Base-by-base conservation (phyloP, 2,888 invertebrate species). In the Hemaris fuciformis region DNA sequence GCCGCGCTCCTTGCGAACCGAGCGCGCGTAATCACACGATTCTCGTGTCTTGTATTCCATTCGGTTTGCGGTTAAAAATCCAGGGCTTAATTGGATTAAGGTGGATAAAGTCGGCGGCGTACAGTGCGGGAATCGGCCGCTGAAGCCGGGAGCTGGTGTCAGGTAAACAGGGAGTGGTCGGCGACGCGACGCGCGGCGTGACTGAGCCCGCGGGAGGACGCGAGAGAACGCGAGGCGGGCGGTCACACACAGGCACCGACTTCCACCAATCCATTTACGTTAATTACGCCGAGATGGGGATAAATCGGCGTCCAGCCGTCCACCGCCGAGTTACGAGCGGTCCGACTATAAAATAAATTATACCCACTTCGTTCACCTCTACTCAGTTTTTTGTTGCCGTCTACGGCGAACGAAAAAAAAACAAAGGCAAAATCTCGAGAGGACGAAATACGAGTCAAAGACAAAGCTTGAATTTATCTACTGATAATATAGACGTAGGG, bases 401-500 rank as follows among this genome's bases (percentile, higher is more conserved):
- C 84, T 87, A 81, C 80, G 79, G 80, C 76, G 77, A 84, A 82
- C 66, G 71, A 81, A 84, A 84, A 88, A 87, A 85, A 85, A 85
- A 88, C 84, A 89, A 91, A 91, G 88, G 88, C 84, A 80, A 89
- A 89, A 88, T 87, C 84, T 89, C 84, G 84, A 87, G 88, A 90
- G 89, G 89, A 91, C 92, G 91, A 91, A 90, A 91, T 91, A 91
- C 89, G 91, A 91, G 87, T 88, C 91, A 91, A 91, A 92, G 92
- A 92, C 92, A 91, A 91, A 90, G 91, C 89, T 89, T 86, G 88
- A 91, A 92, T 91, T 91, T 92, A 92, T 92, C 91, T 91, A 92
- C 91, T 91, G 92, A 92, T 92, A 91, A 92, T 92, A 90, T 92
- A 92, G 92, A 91, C 91, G 91, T 91, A 90, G 89, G 88, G 84